Base-by-base conservation (phyloP, 1,140 invertebrate genomes). In the Trissolcus basalis region DNA sequence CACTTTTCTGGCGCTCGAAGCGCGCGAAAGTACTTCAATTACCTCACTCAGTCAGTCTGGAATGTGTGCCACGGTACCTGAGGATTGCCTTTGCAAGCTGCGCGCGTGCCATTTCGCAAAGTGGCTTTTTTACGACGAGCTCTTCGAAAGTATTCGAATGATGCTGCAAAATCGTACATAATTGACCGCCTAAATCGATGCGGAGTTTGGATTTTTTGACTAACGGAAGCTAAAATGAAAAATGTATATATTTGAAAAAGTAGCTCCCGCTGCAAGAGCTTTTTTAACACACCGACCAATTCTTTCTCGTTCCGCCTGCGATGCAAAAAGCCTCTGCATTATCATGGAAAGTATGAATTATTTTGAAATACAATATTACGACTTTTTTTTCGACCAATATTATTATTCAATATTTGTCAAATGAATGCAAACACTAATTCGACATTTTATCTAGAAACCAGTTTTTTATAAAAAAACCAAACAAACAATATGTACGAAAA, bases 1-100 rank as follows among this genome's bases (percentile, higher is more conserved):
- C 41, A 64, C 67, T 69, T 72, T 64, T 19, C 59, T 41, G 32
- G 11, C 61, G 54, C 49, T 59, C 55, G 48, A 65, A 55, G 69
- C 64, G 48, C 58, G 54, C 63, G 67, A 73, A 73, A 73, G 69
- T 78, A 78, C 75, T 78, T 78, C 75, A 78, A 78, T 78, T 78
- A 78, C 75, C 68, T 69, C 49, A 49, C 65, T 63, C 54, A 73
- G 75, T 65, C 64, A 50, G 59, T 69, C 54, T 15, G 60, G 45
- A 77, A 77, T 77, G 60, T 64, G 64, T 68, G 54, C 64, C 64
- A 69, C 44, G 60, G 69, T 78, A 70, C 70, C 69, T 67, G 73
- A 73, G 70, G 55, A 70, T 73, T 78, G 60, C 41, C 45, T 78
- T 74, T 78, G 65, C 76, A 71, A 55, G 61, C 70, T 67, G 44